These are phyloP conservation scores for Ciona savignyi DNA, from an alignment of 23 tunicate genomes.

Conservation along the genomic window DNA sequence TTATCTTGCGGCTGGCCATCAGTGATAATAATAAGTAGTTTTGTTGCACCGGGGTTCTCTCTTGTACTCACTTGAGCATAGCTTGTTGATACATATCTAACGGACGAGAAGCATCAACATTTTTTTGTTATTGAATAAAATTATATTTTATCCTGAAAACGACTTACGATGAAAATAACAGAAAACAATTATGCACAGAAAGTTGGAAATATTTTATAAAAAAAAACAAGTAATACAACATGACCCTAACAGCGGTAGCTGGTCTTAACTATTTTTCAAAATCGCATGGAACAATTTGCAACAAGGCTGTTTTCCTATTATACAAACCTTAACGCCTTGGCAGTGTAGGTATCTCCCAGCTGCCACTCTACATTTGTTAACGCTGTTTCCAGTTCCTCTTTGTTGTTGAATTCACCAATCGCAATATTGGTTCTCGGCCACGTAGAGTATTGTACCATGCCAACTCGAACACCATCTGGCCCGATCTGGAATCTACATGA, in stretches of 20 bases:
- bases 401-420: constrained; percentile 47
- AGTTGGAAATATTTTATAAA: no score
- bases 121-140: no score
- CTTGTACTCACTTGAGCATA: constrained; percentile 23
- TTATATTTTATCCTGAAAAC: no score
- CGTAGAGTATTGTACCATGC: constrained; percentile 71
- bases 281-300: no score
- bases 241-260: no score
- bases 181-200: no score
- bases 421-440: constrained; percentile 46
- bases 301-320: no score
- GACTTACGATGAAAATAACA: no score
- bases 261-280: no score
- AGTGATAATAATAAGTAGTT: constrained; percentile 67
- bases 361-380: constrained; percentile 42
- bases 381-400: constrained; percentile 32
- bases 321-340: constrained; percentile 39
- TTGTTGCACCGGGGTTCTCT: constrained; percentile 26
- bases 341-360: constrained; percentile 84
- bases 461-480: constrained; percentile 47
- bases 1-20: constrained; percentile 82
- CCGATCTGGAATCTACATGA: constrained; percentile 52
- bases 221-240: no score
- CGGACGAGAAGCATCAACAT: neutral
- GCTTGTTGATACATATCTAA: constrained; percentile 31